Evolutionary conservation across 2,888 invertebrate species (phyloP), one percentile per base, ranked within the genome.

Genomic region (Sarcophaga variegata): DNA sequence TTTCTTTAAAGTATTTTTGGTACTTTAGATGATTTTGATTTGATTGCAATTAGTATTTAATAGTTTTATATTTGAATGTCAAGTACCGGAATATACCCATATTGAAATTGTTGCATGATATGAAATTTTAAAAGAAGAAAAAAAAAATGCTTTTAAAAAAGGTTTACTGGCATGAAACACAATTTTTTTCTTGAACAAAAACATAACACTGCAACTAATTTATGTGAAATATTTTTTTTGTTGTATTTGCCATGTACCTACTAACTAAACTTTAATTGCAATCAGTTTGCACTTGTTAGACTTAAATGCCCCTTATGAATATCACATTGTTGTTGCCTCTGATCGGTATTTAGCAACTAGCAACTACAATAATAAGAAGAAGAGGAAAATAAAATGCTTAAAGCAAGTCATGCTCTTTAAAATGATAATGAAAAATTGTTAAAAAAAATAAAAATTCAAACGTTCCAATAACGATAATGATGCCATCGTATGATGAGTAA

Each of bases 401-500:
- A 12, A 79, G 87, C 84, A 84, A 79, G 63, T 82, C 87, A 84
- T 84, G 87, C 75, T 81, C 81, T 87, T 87, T 69, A 27, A 59
- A 76, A 70, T 87, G 86, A 79, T 79, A 83, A 83, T 87, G 86
- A 84, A 87, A 81, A 78, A 54, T 47, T 71, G 25, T 47, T 20
- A 47, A 37, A 47, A 69, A 37, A 49, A 77, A 37, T 66, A 75
- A 54, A 3, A 22, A 22, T 54, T 17, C 0, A 1, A 54, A 54
- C 1, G 17, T 54, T 54, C 22, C 62, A 72, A 37, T 37, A 37
- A 69, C 54, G 45, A 84, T 81, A 84, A 82, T 80, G 20, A 81
- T 79, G 79, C 81, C 79, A 49, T 81, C 37, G 22, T 76, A 64
- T 64, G 20, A 47, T 54, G 14, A 54, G 17, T 54, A 14, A 54